Evolutionary conservation across 1,140 invertebrate genomes (phyloP), one percentile per base, ranked within the genome.

Genomic region (Papilio dardanus): DNA sequence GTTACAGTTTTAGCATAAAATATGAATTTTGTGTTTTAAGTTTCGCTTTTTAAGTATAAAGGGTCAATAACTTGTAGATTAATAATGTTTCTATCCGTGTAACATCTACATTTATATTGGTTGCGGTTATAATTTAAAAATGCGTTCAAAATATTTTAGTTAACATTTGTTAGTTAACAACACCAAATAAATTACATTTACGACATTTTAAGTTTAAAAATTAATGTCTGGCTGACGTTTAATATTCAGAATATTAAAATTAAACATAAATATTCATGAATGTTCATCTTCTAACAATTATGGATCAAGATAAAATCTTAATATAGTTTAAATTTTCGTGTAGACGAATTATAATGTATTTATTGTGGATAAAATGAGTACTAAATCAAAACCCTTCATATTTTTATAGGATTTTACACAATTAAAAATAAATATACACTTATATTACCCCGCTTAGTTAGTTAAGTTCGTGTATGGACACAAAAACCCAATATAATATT

Each of bases 281-380:
- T 42, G 37, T 71, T 71, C 68, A 46, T 71, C 68, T 46, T 71
- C 68, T 42, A 42, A 71, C 68, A 71, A 71, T 71, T 71, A 71
- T 46, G 37, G 24, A 16, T 28, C 12, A 71, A 46, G 68, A 71
- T 71, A 42, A 42, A 19, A 71, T 71, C 68, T 71, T 71, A 46
- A 71, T 71, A 42, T 71, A 71, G 68, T 71, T 71, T 46, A 30
- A 46, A 71, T 71, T 42, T 46, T 40, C 21, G 37, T 30, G 68
- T 42, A 71, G 68, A 24, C 40, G 37, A 42, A 37, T 71, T 28
- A 28, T 16, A 71, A 42, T 10, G n/a, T 5, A 42, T 37, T 71
- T 71, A 42, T 46, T 46, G 12, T 21, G 68, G 21, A 40, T 46
- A 42, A 24, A 71, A 71, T 71, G 14, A 40, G 67, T 40, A 37